Percentiles rank a stretch among this genome's conserved stretches.
Evolutionary conservation across 2,888 invertebrate genomes (phyloP).

Genomic region (Lathronympha strigana): DNA sequence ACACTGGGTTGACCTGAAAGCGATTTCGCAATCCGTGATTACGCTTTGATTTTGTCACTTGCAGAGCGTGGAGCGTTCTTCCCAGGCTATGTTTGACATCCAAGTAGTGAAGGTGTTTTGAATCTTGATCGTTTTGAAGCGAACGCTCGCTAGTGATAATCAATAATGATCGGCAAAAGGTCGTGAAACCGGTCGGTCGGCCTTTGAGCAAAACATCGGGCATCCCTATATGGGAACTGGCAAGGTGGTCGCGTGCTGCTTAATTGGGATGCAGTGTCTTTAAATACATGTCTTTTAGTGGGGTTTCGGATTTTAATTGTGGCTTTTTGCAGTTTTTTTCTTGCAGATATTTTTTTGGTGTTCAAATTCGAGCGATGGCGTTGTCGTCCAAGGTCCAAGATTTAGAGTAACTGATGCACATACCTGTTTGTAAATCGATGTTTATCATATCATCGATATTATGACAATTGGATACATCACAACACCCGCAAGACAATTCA

Average conservation of each 20-base stretch:
- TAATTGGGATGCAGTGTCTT: slow-evolving; percentile 22
- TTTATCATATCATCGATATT: too few relatives aligned
- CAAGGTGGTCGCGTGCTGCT: slow-evolving; percentile 33
- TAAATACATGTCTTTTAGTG: slow-evolving; percentile 16
- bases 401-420: too few relatives aligned
- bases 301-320: background rate
- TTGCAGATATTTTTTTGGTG: background rate
- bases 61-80: background rate
- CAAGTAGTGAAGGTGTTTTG: background rate
- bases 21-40: slow-evolving; percentile 28
- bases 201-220: slow-evolving; percentile 16
- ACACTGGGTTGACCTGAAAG: slow-evolving; percentile 36
- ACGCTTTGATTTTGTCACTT: slow-evolving; percentile 22
- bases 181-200: slow-evolving; percentile 26
- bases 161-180: slow-evolving; percentile 22
- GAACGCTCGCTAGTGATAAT: background rate
- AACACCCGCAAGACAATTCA: too few relatives aligned
- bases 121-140: background rate
- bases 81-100: background rate
- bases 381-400: too few relatives aligned
- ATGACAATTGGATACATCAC: too few relatives aligned
- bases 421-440: too few relatives aligned
- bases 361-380: too few relatives aligned
- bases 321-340: background rate
- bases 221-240: slow-evolving; percentile 33